Evolutionary conservation across 2,113 vertebrate genomes (phyloP).

Genomic region (Accipiter virgatus): DNA sequence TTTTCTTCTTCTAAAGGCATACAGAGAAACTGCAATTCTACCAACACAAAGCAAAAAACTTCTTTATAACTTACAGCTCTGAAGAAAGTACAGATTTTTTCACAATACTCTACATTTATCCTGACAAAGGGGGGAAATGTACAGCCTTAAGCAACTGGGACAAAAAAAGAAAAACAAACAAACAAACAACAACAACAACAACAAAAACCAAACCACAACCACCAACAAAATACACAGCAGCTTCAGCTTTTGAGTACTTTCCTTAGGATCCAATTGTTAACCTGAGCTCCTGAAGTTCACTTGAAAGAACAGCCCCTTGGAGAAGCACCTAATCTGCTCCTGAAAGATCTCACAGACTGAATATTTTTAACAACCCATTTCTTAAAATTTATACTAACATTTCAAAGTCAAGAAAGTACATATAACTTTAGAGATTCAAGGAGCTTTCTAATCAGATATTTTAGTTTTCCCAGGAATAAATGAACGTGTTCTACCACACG

Average conservation of each 20-base stretch:
- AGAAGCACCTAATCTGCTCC: background rate
- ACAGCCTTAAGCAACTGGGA: background rate
- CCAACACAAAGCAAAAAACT: background rate
- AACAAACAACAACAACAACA: too few species aligned
- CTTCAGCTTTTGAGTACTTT: background rate
- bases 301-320: background rate
- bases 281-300: background rate
- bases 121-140: background rate
- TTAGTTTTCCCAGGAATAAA: background rate
- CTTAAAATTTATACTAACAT: background rate
- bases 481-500: background rate
- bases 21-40: background rate
- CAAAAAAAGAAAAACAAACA: background rate
- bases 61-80: background rate
- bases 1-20: background rate
- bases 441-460: background rate
- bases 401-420: background rate
- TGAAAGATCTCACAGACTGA: background rate
- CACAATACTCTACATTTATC: background rate
- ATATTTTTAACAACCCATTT: background rate
- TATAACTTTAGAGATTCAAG: background rate
- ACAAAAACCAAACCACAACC: background rate
- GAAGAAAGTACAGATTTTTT: background rate
- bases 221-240: background rate
- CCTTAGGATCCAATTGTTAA: background rate